phyloP scores from a whole-genome alignment of 2,888 invertebrate genomes.

The Pseudanteris insignis region DNA sequence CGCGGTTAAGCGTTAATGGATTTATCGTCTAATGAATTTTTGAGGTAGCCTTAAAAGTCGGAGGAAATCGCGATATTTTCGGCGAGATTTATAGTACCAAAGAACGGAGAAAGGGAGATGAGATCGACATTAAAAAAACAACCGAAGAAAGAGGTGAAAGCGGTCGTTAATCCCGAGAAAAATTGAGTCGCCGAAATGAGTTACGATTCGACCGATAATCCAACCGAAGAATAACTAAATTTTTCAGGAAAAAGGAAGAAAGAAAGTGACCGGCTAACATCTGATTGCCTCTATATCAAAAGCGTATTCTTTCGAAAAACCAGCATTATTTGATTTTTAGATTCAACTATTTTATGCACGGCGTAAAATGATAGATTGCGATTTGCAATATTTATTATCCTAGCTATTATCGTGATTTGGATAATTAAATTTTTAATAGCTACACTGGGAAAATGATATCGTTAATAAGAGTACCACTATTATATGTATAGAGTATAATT shows the following conservation, averaged over 20 bases:
- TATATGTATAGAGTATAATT: too few relatives aligned
- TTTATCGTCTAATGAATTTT: slow-evolving; percentile 65
- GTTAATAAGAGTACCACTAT: too few relatives aligned
- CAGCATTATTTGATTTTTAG: too few relatives aligned
- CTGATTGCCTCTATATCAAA: slow-evolving; percentile 11
- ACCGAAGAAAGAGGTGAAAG: slow-evolving; percentile 45
- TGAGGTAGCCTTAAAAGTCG: slow-evolving; percentile 53
- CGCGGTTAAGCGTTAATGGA: slow-evolving; percentile 62
- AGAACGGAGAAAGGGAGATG: slow-evolving; percentile 39
- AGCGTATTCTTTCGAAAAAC: too few relatives aligned
- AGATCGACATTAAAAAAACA: slow-evolving; percentile 42
- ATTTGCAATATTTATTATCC: too few relatives aligned
- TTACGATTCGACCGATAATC: slow-evolving; percentile 40
- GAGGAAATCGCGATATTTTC: slow-evolving; percentile 54
- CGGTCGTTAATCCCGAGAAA: slow-evolving; percentile 51
- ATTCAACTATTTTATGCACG: too few relatives aligned
- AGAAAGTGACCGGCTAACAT: slow-evolving; percentile 4
- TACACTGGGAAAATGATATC: too few relatives aligned
- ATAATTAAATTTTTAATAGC: too few relatives aligned
- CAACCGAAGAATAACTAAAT: slow-evolving; percentile 28
- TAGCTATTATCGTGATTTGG: too few relatives aligned
- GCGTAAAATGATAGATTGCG: too few relatives aligned
- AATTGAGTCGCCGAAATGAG: slow-evolving; percentile 45
- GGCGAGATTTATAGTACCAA: slow-evolving; percentile 53
- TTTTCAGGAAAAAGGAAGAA: slow-evolving; percentile 2